Evolutionary conservation across 2,888 invertebrate species (phyloP), one percentile per base, ranked within the genome.

Genomic region (Drosophila ochracea): DNA sequence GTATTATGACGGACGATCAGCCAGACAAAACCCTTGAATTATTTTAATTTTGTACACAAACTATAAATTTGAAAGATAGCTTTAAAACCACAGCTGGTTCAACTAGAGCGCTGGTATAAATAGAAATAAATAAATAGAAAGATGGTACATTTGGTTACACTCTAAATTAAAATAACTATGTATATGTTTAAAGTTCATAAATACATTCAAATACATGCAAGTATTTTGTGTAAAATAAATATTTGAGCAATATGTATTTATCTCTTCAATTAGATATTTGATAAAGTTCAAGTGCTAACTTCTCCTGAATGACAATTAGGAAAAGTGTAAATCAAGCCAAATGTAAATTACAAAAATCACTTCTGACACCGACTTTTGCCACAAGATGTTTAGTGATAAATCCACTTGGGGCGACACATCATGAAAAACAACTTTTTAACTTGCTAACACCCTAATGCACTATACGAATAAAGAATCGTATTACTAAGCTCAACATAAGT

Each of bases 341-440:
- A 78, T 80, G 77, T 62, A 80, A 79, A 79, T 80, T 62, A 59
- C 30, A 31, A 72, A 83, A 83, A 89, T 78, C 84, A 78, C 74
- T 65, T 76, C 67, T 78, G 86, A 74, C 84, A 74, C 63, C 64
- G 70, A 76, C 71, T 76, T 69, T 66, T 55, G 74, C 75, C 82
- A 64, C 68, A 68, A 68, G 68, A 81, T 76, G 73, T 84, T 84
- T 77, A 74, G 74, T 76, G 86, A 86, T 89, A 89, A 86, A 83
- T 81, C 86, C 74, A 78, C 83, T 76, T 66, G 66, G 52, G 59
- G 76, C 67, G 84, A 71, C 83, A 85, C 83, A 89, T 83, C 76
- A 89, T 89, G 84, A 83, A 83, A 83, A 75, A 83, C 67, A 78
- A 89, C 69, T 85, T 89, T 81, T 58, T 76, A 84, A 78, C 77